phyloP scores from a whole-genome alignment of 1,140 invertebrate genomes.

The Penaeus chinensis region DNA sequence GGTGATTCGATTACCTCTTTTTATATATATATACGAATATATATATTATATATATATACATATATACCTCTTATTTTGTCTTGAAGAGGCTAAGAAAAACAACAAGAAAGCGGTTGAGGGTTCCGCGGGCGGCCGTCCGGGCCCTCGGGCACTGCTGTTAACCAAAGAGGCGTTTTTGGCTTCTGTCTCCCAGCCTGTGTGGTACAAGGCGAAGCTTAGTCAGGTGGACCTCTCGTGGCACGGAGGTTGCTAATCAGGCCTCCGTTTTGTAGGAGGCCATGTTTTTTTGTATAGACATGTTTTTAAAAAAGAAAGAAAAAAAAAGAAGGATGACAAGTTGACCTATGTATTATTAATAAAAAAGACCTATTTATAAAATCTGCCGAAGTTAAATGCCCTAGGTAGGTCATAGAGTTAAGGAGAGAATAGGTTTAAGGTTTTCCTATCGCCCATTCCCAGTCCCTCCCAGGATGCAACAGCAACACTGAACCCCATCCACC shows the following conservation, averaged over 20 bases:
- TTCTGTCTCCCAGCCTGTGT: conserved; percentile 41
- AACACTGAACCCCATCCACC: too few relatives aligned
- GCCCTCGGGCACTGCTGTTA: conserved; percentile 13
- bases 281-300: conserved; percentile 44
- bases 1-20: conserved; percentile 37
- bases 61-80: conserved; percentile 45
- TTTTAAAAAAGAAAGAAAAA: conserved; percentile 30
- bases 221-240: conserved; percentile 42
- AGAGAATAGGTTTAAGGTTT: conserved; percentile 42
- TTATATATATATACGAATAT: conserved; percentile 33
- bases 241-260: conserved; percentile 31
- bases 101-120: background rate
- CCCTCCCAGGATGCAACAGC: too few relatives aligned
- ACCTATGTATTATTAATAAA: conserved; percentile 45
- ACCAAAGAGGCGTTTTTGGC: conserved; percentile 46
- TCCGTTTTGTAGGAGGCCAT: conserved; percentile 29
- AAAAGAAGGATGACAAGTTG: background rate
- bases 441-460: background rate
- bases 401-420: conserved; percentile 50
- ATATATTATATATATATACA: conserved; percentile 40
- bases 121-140: too few relatives aligned
- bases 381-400: conserved; percentile 31
- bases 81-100: conserved; percentile 42
- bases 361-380: conserved; percentile 53
- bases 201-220: conserved; percentile 46